Conservation (phyloP, 2,888 invertebrate genomes). For the Tanytarsus gracilentus region DNA sequence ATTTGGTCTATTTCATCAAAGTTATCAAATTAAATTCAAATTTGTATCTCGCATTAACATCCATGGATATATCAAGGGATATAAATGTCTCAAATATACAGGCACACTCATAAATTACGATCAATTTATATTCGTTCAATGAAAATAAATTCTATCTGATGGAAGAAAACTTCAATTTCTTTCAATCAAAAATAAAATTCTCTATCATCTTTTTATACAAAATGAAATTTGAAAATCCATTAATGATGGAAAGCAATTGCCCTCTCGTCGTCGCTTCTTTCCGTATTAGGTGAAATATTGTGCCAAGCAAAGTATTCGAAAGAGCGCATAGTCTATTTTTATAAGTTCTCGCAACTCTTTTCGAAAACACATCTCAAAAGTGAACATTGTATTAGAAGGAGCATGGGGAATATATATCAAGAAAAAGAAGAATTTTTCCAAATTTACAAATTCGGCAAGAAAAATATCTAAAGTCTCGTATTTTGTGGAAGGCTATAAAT, state of each 20-base stretch:
- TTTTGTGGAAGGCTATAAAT: constrained; percentile 11
- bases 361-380: no score
- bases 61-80: no score
- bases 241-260: neutral
- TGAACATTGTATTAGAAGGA: no score
- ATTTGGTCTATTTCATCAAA: no score
- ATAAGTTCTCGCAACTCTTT: no score
- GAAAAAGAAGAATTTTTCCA: constrained; percentile 16
- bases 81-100: no score
- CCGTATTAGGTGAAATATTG: no score
- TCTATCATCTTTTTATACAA: no score
- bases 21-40: no score
- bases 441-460: constrained; percentile 24
- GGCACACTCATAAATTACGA: neutral
- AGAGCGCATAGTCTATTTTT: constrained; percentile 21
- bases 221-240: constrained; percentile 1
- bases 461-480: neutral
- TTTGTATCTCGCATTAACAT: no score
- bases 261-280: neutral
- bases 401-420: neutral
- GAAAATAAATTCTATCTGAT: neutral
- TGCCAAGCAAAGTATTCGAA: no score
- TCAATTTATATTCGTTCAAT: constrained; percentile 2
- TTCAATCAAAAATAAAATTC: no score
- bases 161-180: constrained; percentile 5